Conservation (phyloP, 2,888 invertebrate genomes). For the Isoperla grammatica region DNA sequence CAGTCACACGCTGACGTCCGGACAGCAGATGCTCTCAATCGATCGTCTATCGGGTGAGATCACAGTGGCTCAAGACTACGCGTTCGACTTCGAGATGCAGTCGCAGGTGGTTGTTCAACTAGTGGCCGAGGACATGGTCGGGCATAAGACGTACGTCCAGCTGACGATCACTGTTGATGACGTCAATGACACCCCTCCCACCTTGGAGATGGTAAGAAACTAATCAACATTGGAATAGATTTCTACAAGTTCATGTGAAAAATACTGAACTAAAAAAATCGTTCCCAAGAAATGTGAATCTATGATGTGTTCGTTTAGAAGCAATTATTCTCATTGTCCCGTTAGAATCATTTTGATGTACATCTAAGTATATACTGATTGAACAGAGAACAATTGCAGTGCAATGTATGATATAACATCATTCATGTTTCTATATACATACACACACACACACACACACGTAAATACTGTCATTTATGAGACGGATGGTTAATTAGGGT, state of each 20-base stretch:
- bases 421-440: too few relatives aligned
- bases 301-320: too few relatives aligned
- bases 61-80: constrained; percentile 47
- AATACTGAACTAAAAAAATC: too few relatives aligned
- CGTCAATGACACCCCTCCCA: constrained; percentile 68
- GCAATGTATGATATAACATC: too few relatives aligned
- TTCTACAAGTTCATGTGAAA: background rate
- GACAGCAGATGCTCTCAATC: constrained; percentile 42
- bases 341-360: too few relatives aligned
- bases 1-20: constrained; percentile 4
- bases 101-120: constrained; percentile 48
- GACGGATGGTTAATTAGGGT: too few relatives aligned
- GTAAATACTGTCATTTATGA: too few relatives aligned
- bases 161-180: constrained; percentile 58
- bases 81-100: constrained; percentile 59
- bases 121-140: constrained; percentile 40
- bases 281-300: too few relatives aligned
- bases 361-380: too few relatives aligned
- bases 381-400: too few relatives aligned
- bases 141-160: constrained; percentile 49
- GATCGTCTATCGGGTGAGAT: constrained; percentile 53
- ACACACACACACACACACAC: too few relatives aligned
- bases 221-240: constrained; percentile 13
- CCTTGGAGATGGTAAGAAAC: constrained; percentile 52
- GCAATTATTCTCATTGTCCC: too few relatives aligned